Base-by-base conservation (phyloP, 2,113 vertebrate species). In the Candoia aspera region DNA sequence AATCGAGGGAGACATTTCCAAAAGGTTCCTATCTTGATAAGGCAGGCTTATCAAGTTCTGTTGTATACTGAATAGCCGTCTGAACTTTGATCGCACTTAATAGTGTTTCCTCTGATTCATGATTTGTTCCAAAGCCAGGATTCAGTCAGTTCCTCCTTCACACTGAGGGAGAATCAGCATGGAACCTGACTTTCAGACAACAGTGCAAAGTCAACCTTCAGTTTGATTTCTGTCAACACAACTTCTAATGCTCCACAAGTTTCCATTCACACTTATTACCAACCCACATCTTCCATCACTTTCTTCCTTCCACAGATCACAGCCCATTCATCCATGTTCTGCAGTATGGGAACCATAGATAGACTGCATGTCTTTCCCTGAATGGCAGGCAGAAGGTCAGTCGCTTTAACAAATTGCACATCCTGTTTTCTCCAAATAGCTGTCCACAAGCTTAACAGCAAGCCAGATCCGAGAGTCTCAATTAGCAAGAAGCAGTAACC, bases 221-320 rank as follows among this genome's bases (percentile, higher is more conserved):
- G 88, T 17, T 92, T 92, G 59, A 90, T 90, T 90, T 86, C n/a
- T 60, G 23, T 90, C 59, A 24, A 55, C 49, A 26, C 29, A 42
- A 3, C 84, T 59, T 46, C 59, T 23, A 17, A 46, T 12, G 4
- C 53, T 15, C 53, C 54, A 68, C 13, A 58, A 24, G 37, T 68
- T 46, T 86, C 10, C 49, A 42, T 46, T 92, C 21, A 8, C 11
- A 60, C 57, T 90, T 29, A 26, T 26, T 86, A 58, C 26, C 59
- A 68, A 64, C 13, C 49, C 55, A 26, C 58, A 29, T 37, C 42
- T 84, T n/a, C 33, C 49, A 10, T 17, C 24, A 11, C 26, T n/a
- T 86, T 13, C 73, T 90, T 46, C n/a, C 49, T 88, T 83, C 58
- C 29, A 21, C 46, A 33, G 58, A 91, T 57, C 33, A 8, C 24